phyloP scores from a whole-genome alignment of 2,797 vertebrate genomes.

The Pteronotus mesoamericanus region DNA sequence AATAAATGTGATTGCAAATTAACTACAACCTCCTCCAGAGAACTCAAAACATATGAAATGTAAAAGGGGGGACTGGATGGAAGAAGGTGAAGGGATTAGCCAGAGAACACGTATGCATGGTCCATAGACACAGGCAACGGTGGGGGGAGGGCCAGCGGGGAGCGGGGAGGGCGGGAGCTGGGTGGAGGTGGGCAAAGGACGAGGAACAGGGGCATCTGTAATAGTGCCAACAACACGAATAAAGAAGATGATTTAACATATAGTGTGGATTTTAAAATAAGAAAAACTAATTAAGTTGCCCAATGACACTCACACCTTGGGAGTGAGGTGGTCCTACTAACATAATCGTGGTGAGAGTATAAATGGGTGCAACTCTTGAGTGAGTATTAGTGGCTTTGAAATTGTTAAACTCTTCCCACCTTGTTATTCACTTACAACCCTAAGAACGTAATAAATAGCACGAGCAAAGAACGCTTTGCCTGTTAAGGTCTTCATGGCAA shows the following conservation, averaged over 20 bases:
- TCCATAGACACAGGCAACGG: neutral
- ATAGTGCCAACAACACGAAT: neutral
- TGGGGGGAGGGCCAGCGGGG: neutral
- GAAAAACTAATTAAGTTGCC: neutral
- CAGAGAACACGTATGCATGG: neutral
- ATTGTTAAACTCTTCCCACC: neutral
- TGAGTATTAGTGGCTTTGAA: neutral
- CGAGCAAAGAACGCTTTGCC: neutral
- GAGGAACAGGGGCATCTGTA: neutral
- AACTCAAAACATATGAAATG: neutral
- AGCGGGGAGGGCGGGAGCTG: neutral
- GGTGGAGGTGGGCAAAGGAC: neutral
- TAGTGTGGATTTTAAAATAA: neutral
- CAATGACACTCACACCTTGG: neutral
- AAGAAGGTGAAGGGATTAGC: neutral
- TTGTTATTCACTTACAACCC: neutral
- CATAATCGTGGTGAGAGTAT: rapidly evolving
- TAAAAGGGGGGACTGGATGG: neutral
- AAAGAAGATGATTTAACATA: neutral
- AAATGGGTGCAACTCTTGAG: neutral
- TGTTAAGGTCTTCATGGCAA: neutral
- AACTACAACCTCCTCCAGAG: neutral
- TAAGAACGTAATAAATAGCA: neutral
- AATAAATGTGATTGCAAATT: neutral
- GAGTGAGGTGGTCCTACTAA: neutral